Percentiles rank a stretch among this genome's conserved stretches.
These are phyloP conservation scores for Apamea sordens DNA, from an alignment of 2,888 invertebrate genomes.

Conservation along the genomic window DNA sequence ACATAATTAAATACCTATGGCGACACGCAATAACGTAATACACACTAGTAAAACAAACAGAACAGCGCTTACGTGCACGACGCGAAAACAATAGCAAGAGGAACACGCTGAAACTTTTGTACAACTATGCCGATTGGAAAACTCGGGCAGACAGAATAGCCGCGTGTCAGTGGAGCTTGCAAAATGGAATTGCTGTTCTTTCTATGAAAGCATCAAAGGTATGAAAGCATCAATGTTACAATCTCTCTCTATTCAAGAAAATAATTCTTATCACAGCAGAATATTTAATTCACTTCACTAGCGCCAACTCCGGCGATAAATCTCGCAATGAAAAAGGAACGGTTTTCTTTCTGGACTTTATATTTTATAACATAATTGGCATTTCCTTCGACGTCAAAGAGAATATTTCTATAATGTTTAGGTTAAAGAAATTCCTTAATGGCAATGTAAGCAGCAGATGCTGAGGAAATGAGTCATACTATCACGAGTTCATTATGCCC, in stretches of 20 bases:
- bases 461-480: conserved; percentile 52
- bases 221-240: conserved; percentile 18
- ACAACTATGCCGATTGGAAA: conserved; percentile 71
- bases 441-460: conserved; percentile 46
- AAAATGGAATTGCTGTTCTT: conserved; percentile 45
- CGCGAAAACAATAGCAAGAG: conserved; percentile 69
- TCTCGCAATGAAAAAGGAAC: conserved; percentile 35
- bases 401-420: conserved; percentile 27
- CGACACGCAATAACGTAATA: conserved; percentile 54
- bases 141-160: conserved; percentile 67
- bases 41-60: conserved; percentile 53
- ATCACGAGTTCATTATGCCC: conserved; percentile 52
- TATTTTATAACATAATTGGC: conserved; percentile 35
- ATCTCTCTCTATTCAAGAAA: conserved; percentile 24
- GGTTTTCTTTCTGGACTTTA: conserved; percentile 44
- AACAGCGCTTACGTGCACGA: conserved; percentile 52
- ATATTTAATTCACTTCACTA: conserved; percentile 55
- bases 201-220: conserved; percentile 39
- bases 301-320: conserved; percentile 59
- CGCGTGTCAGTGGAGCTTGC: conserved; percentile 60
- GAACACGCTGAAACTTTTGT: conserved; percentile 75
- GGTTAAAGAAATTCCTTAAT: conserved; percentile 40
- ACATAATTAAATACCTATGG: conserved; percentile 62
- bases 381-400: conserved; percentile 16
- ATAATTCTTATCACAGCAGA: conserved; percentile 55